Percentiles rank a stretch among this genome's conserved stretches.
Evolutionary conservation across 1,140 invertebrate species (phyloP).

Genomic region (Drosophila obscura): DNA sequence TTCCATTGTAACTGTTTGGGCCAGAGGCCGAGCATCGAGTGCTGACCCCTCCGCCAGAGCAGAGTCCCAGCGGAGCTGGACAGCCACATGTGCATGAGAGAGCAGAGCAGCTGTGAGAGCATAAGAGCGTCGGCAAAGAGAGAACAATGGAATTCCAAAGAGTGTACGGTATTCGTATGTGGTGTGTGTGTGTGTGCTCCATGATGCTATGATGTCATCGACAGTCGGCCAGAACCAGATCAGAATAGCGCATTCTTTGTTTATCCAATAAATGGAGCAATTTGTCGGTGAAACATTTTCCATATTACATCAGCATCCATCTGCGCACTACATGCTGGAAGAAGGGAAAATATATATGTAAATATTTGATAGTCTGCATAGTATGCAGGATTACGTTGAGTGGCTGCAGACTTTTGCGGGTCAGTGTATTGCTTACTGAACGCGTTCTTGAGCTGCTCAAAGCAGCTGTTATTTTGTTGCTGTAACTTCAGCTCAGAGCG

Average conservation of each 20-base stretch:
- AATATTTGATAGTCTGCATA: too few relatives aligned
- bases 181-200: background rate
- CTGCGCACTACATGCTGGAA: background rate
- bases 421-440: too few relatives aligned
- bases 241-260: slow-evolving; percentile 38
- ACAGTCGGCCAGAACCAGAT: slow-evolving; percentile 45
- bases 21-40: slow-evolving; percentile 4
- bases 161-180: background rate
- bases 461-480: too few relatives aligned
- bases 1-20: slow-evolving; percentile 64
- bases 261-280: slow-evolving; percentile 43
- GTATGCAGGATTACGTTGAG: too few relatives aligned
- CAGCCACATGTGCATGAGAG: too few relatives aligned
- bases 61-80: background rate
- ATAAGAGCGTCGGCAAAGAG: background rate
- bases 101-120: slow-evolving; percentile 10
- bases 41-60: slow-evolving; percentile 44
- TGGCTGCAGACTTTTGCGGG: too few relatives aligned
- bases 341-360: too few relatives aligned
- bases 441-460: too few relatives aligned
- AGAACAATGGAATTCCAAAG: slow-evolving; percentile 23
- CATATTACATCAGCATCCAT: background rate
- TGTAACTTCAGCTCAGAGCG: too few relatives aligned
- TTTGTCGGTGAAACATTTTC: background rate
- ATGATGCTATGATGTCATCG: slow-evolving; percentile 52